These are phyloP conservation scores for Mesochorus sp. DNA, from an alignment of 2,888 invertebrate genomes.

Conservation along the genomic window DNA sequence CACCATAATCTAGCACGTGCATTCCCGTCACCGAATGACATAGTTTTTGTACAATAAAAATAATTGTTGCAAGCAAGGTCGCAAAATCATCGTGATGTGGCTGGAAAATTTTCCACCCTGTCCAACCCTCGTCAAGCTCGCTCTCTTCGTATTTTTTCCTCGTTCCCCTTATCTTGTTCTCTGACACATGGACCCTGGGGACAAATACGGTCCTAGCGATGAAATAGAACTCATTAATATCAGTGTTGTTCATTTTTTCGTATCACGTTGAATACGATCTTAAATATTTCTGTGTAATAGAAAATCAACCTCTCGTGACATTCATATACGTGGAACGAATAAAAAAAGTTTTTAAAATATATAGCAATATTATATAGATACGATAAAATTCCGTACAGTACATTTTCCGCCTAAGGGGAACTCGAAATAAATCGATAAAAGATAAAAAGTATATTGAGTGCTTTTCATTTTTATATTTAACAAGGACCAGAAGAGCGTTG, in stretches of 20 bases:
- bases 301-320: conserved; percentile 6
- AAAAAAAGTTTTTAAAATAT: not conserved
- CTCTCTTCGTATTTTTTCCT: not conserved
- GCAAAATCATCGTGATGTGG: conserved; percentile 21
- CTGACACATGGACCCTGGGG: conserved; percentile 28
- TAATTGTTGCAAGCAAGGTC: conserved; percentile 29
- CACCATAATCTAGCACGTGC: conserved; percentile 36
- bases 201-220: not conserved
- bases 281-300: conserved; percentile 17
- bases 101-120: conserved; percentile 6
- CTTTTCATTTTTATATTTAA: too few relatives aligned
- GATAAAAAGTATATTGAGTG: too few relatives aligned
- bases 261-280: conserved; percentile 25
- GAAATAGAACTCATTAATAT: conserved; percentile 44
- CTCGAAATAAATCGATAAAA: too few relatives aligned
- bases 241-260: conserved; percentile 28
- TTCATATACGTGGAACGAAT: conserved; percentile 8
- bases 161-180: conserved; percentile 11
- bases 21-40: conserved; percentile 10
- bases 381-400: not conserved
- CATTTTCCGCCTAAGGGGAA: not conserved
- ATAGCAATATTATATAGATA: not conserved
- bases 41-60: conserved; percentile 43
- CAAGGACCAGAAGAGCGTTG: too few relatives aligned
- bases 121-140: conserved; percentile 27